Base-by-base conservation (phyloP, 2,888 invertebrate species). In the Unio delphinus region DNA sequence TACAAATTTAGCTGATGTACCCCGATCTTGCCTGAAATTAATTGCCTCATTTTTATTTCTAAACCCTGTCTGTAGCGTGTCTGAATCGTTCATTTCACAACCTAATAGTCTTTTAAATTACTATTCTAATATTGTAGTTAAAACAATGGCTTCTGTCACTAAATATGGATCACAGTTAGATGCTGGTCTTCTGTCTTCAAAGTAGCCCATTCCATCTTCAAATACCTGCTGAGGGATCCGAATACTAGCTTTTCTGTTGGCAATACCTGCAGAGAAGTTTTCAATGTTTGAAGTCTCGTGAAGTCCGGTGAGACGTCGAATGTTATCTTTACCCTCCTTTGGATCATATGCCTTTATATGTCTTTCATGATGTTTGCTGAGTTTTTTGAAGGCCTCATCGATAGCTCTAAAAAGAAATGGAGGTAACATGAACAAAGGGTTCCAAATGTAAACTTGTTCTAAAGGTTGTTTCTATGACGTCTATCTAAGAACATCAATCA, bases 271-370 rank as follows among this genome's bases (percentile, higher is more conserved):
- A 83, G 97, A 97, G 91, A 99, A 99, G 90, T 98, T 96, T 89
- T 96, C 95, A 90, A 99, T 98, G 85, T 95, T 96, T 86, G 98
- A 97, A 4, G 99, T 99, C 91, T 99, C 99, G 90, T 97, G 97
- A 83, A 93, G 93, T 72, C 99, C 99, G n/a, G 89, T 99, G 74
- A 99, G 92, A 78, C 99, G 94, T 77, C 98, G 93, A 90, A 95
- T 96, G 91, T 99, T 99, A 92, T 99, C 99, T 90, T 95, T 95
- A 73, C 99, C 99, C 86, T 95, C 95, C 78, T 96, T 94, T 18
- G 98, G 98, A 91, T 99, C 99, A 90, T 99, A 99, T 78, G 96
- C 96, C 88, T 95, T 94, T 90, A 99, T 99, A 90, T 99, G 99
- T 79, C 95, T 94, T 84, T 94, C 93, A 90, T 99, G 99, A 79